phyloP scores from a whole-genome alignment of 2,888 invertebrate species.

The Cheilosia variabilis region DNA sequence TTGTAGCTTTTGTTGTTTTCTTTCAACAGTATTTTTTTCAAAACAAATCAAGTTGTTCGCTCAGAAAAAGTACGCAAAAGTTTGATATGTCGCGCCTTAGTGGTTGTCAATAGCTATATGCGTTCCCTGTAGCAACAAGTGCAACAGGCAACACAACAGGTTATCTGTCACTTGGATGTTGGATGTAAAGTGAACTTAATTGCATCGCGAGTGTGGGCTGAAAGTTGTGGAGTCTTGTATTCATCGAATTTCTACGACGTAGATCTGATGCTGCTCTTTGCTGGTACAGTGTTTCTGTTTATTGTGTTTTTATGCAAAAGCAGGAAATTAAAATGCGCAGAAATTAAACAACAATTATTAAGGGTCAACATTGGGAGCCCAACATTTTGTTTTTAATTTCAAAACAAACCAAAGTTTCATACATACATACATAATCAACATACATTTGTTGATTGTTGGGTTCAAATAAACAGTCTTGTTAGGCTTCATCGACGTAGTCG shows the following conservation, averaged over 20 bases:
- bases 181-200: constrained; percentile 26
- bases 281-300: constrained; percentile 3
- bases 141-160: constrained; percentile 8
- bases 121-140: background rate
- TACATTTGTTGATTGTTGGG: no score
- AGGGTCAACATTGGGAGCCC: background rate
- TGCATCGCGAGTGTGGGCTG: constrained; percentile 38
- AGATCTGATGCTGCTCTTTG: constrained; percentile 8
- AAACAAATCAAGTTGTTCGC: constrained; percentile 35
- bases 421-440: no score
- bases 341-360: constrained; percentile 21
- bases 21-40: background rate
- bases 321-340: background rate
- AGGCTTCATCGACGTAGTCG: background rate
- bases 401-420: background rate
- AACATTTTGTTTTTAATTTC: constrained; percentile 25
- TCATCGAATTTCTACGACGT: constrained; percentile 24
- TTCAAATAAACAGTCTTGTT: background rate
- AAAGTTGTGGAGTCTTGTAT: background rate
- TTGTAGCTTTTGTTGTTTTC: constrained; percentile 23
- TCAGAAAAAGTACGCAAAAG: background rate
- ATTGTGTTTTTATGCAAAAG: background rate
- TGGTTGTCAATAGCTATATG: background rate
- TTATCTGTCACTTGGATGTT: constrained; percentile 10
- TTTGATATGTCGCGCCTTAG: background rate